These are phyloP conservation scores for Meteorus sp. DNA, from an alignment of 1,140 invertebrate species.

Conservation along the genomic window DNA sequence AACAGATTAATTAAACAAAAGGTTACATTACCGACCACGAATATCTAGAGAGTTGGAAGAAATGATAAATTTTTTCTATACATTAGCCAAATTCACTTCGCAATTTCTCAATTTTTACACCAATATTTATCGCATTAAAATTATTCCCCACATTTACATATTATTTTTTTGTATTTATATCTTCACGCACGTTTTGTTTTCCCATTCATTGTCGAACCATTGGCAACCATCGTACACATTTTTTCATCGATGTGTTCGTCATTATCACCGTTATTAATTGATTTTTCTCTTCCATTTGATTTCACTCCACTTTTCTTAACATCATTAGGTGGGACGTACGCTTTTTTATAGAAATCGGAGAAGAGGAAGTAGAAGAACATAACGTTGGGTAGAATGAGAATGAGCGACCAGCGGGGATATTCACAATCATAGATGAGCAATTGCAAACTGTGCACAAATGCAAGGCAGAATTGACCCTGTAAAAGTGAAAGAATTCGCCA, in stretches of 20 bases:
- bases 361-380: conserved; percentile 82
- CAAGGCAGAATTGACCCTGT: conserved; percentile 76
- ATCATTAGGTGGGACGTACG: conserved; percentile 56
- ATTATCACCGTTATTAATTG: conserved; percentile 24
- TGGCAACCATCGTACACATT: background rate
- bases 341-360: conserved; percentile 77
- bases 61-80: no score
- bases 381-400: conserved; percentile 76
- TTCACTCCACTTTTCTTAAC: conserved; percentile 14
- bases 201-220: conserved; percentile 29
- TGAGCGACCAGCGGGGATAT: conserved; percentile 75
- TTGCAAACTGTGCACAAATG: conserved; percentile 78
- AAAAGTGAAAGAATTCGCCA: conserved; percentile 41
- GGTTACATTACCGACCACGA: no score
- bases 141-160: no score
- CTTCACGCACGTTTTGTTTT: conserved; percentile 26
- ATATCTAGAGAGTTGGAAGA: no score
- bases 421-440: conserved; percentile 83
- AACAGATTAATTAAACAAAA: no score
- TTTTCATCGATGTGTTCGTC: conserved; percentile 1
- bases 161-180: no score
- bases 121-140: no score
- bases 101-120: no score
- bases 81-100: no score
- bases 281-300: conserved; percentile 7